Percentiles rank a stretch among this genome's conserved stretches.
phyloP scores from a whole-genome alignment of 2,113 vertebrate species.

The Phoenicopterus ruber region DNA sequence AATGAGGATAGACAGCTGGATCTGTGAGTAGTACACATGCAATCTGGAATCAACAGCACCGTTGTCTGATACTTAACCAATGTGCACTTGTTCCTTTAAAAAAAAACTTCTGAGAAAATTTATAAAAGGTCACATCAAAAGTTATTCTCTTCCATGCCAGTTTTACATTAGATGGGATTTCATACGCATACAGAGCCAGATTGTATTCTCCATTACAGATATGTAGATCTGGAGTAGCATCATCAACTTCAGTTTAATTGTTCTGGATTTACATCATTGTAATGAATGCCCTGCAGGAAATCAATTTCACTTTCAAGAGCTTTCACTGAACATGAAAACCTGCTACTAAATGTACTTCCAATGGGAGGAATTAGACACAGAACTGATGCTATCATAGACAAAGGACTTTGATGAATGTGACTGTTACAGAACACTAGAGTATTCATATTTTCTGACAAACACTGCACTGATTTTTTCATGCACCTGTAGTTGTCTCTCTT shows the following conservation, averaged over 20 bases:
- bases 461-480: background rate
- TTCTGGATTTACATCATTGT: background rate
- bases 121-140: background rate
- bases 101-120: background rate
- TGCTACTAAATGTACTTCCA: conserved; percentile 1
- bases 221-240: background rate
- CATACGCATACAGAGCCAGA: background rate
- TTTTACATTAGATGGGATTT: background rate
- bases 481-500: background rate
- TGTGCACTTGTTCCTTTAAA: background rate
- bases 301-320: conserved; percentile 14
- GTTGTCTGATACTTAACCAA: background rate
- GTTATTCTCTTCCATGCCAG: background rate
- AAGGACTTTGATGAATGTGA: conserved; percentile 24
- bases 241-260: background rate
- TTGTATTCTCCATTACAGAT: background rate
- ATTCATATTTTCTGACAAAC: background rate
- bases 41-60: conserved; percentile 5
- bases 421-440: background rate
- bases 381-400: background rate
- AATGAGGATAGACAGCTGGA: background rate
- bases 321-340: conserved; percentile 13
- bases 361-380: background rate
- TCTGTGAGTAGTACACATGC: background rate
- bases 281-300: background rate